These are phyloP conservation scores for Achroia grisella DNA, from an alignment of 1,140 invertebrate genomes.

Conservation along the genomic window DNA sequence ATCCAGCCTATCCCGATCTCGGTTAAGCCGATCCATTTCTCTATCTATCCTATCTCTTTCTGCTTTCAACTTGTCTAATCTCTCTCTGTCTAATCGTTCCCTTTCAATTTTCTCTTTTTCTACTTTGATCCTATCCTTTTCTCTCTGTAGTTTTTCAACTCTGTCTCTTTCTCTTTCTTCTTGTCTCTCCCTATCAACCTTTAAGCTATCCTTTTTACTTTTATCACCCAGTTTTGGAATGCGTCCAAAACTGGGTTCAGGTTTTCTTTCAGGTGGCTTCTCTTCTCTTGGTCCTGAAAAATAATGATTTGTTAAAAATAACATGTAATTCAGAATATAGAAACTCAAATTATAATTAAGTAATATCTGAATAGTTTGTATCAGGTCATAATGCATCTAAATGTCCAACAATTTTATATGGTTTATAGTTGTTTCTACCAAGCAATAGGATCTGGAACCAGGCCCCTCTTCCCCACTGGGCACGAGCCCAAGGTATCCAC, in stretches of 20 bases:
- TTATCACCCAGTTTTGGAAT: constrained; percentile 72
- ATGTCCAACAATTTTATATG: too few relatives aligned
- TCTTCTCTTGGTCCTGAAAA: constrained; percentile 41
- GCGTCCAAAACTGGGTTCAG: constrained; percentile 44
- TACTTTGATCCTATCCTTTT: constrained; percentile 32
- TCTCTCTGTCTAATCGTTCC: constrained; percentile 43
- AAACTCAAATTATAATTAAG: too few relatives aligned
- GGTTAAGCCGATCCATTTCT: constrained; percentile 50
- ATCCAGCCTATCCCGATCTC: constrained; percentile 53
- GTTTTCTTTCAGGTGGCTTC: constrained; percentile 35
- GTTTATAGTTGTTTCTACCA: too few relatives aligned
- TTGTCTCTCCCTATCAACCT: constrained; percentile 35
- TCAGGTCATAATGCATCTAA: too few relatives aligned
- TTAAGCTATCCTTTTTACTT: constrained; percentile 30
- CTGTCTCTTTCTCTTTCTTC: constrained; percentile 37
- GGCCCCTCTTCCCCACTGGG: too few relatives aligned
- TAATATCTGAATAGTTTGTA: too few relatives aligned
- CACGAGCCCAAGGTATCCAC: too few relatives aligned
- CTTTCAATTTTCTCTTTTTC: constrained; percentile 24
- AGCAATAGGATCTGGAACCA: too few relatives aligned
- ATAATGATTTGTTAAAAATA: neutral
- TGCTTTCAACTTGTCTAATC: constrained; percentile 51
- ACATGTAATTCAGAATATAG: too few relatives aligned
- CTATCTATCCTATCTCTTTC: constrained; percentile 57
- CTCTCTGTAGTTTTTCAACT: constrained; percentile 7